phyloP scores from a whole-genome alignment of 2,113 vertebrate genomes.

The Campylomormyrus numenius region DNA sequence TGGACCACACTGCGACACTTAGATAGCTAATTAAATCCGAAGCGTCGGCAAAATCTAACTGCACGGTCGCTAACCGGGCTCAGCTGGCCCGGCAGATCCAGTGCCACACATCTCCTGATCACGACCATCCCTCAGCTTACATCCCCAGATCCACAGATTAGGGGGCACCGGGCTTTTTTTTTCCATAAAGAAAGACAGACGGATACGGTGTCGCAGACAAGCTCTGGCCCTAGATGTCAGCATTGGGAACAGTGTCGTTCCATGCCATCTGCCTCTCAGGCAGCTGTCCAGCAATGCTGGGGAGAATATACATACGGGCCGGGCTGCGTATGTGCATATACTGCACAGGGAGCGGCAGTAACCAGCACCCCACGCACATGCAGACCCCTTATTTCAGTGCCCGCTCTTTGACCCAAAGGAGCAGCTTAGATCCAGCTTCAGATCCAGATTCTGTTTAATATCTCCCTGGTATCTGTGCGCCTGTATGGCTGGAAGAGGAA shows the following conservation, averaged over 20 bases:
- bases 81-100: constrained; percentile 52
- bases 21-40: constrained; percentile 25
- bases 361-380: background rate
- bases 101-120: constrained; percentile 54
- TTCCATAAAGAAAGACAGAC: constrained; percentile 27
- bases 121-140: constrained; percentile 27
- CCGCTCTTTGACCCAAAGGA: background rate
- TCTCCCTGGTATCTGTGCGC: background rate
- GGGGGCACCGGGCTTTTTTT: background rate
- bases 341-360: background rate
- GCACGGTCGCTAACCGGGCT: constrained; percentile 50
- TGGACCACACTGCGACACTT: constrained; percentile 15
- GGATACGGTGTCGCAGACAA: constrained; percentile 45
- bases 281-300: constrained; percentile 51
- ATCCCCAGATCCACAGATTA: constrained; percentile 12
- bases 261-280: constrained; percentile 65
- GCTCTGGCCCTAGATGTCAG: constrained; percentile 54
- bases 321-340: constrained; percentile 35
- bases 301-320: constrained; percentile 37
- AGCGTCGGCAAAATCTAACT: constrained; percentile 39
- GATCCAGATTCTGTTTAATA: background rate
- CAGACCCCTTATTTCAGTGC: background rate
- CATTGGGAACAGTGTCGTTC: constrained; percentile 58
- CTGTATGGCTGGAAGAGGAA: background rate
- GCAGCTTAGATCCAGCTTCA: background rate